Evolutionary conservation across 2,797 vertebrate genomes (phyloP), one percentile per base, ranked within the genome.

Genomic region (Intellagama lesueurii): DNA sequence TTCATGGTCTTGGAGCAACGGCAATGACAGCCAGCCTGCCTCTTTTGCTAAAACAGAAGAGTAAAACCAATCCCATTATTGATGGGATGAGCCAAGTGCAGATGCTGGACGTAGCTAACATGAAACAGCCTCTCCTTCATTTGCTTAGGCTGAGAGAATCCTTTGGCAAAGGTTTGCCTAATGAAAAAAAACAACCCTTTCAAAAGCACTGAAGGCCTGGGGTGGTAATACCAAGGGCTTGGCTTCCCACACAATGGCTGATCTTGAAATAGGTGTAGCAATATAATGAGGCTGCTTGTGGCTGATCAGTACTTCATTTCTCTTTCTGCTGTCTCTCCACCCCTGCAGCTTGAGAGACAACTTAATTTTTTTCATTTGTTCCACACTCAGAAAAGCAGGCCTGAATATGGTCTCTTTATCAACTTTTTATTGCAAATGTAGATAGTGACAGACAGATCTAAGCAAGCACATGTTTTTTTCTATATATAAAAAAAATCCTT

Each of bases 401-500:
- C 79, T 16, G 88, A 16, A 60, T 44, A 52, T 82, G 78, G 2
- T 0, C 82, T 95, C 91, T 94, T 90, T 94, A 91, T 52, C 47
- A 83, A 82, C 93, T 91, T 96, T 77, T 96, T 96, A 96, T 96
- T 96, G 84, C 81, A 91, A 17, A 86, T 92, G 32, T 94, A 94
- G 79, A 91, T 90, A 94, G 91, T 35, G 30, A 93, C 83, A 94
- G 92, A 91, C 86, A 93, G 92, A 91, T 90, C 89, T 89, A 91
- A 73, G 66, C 28, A 26, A 88, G 85, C 88, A 87, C 92, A 89
- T 69, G 68, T 78, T 40, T 81, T 88, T 88, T 60, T 32, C 52
- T 85, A 17, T 22, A 92, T 94, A 93, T 87, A 87, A 91, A 92
- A 92, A 89, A 92, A 77, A 77, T 95, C 94, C 94, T 96, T 96